Conservation (phyloP, 1,140 invertebrate species). For the Sinella curviseta region DNA sequence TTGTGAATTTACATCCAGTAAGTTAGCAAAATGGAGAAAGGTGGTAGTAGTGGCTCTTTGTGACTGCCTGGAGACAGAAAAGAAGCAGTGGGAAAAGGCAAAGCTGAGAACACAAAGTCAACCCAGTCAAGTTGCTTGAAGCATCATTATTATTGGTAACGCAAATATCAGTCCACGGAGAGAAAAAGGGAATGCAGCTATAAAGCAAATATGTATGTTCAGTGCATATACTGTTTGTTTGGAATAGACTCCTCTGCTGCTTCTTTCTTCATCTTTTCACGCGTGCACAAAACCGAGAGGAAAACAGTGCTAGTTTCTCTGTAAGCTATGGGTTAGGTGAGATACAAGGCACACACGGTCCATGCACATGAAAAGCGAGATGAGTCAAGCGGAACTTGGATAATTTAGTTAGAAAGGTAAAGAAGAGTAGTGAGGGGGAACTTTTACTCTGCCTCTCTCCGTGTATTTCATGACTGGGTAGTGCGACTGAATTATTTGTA, state of each 20-base stretch:
- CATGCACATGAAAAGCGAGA: constrained; percentile 11
- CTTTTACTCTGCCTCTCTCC: not conserved
- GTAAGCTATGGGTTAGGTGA: not conserved
- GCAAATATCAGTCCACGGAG: not conserved
- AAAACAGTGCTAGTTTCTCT: not conserved
- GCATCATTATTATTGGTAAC: constrained; percentile 13
- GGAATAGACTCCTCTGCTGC: not conserved
- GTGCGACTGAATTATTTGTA: not conserved
- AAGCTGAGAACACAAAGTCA: constrained; percentile 9
- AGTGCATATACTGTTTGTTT: not conserved
- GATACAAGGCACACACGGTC: constrained; percentile 2
- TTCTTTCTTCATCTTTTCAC: constrained; percentile 12
- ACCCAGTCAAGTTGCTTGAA: constrained; percentile 9
- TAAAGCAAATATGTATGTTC: not conserved
- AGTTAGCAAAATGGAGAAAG: not conserved
- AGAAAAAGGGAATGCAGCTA: not conserved
- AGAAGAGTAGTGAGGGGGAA: constrained; percentile 15
- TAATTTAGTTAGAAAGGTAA: constrained; percentile 36
- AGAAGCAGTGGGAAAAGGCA: not conserved
- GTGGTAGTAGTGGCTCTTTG: not conserved
- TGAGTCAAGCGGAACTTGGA: constrained; percentile 24
- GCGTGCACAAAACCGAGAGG: not conserved
- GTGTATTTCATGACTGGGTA: not conserved
- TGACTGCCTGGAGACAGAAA: not conserved
- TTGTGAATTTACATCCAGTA: not conserved